Conservation (phyloP, 2,888 invertebrate genomes). For the Prosapia bicincta region DNA sequence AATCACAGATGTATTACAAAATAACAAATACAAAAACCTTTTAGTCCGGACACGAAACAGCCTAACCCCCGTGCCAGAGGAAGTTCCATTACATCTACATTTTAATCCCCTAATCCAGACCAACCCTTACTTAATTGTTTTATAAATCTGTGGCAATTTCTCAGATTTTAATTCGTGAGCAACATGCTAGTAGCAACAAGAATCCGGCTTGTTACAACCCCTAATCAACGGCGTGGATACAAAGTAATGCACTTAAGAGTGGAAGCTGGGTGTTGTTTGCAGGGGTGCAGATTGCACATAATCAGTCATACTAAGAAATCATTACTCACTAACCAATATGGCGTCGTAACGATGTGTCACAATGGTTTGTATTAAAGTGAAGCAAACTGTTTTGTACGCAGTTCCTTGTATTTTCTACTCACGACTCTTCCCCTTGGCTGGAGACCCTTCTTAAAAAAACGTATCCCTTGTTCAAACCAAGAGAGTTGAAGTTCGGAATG, state of each 20-base stretch:
- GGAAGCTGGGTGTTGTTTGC: not conserved
- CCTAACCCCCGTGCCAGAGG: too few species aligned
- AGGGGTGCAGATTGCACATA: not conserved
- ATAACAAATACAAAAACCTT: too few species aligned
- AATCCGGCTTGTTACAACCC: not conserved
- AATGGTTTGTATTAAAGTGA: not conserved
- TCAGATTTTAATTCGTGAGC: not conserved
- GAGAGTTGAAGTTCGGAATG: conserved; percentile 19
- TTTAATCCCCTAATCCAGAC: too few species aligned
- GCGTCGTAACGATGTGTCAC: not conserved
- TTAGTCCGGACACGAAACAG: too few species aligned
- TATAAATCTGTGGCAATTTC: not conserved
- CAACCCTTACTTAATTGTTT: not conserved
- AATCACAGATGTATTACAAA: too few species aligned
- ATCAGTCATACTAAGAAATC: not conserved
- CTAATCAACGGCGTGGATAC: not conserved
- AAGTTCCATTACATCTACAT: too few species aligned
- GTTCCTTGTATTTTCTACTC: not conserved
- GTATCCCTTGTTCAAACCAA: conserved; percentile 3
- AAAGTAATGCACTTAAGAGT: not conserved
- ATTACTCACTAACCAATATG: not conserved
- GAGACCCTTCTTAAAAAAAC: not conserved
- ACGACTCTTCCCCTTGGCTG: not conserved
- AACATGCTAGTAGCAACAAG: not conserved
- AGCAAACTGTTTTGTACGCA: not conserved